Conservation (phyloP, 2,888 invertebrate genomes). For the Strigamia maritima region DNA sequence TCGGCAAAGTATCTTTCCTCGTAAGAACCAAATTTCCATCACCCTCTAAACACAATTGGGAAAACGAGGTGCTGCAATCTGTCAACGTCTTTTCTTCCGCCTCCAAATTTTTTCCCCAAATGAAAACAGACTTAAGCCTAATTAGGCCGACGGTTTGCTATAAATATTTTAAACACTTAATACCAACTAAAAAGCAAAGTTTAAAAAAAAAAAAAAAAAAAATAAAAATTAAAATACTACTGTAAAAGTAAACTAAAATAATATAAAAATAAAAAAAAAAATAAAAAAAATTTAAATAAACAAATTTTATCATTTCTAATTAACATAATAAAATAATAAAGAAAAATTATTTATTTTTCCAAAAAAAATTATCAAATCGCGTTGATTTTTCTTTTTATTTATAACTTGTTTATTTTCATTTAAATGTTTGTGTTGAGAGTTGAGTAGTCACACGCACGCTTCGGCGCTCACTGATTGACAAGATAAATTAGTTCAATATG, state of each 20-base stretch:
- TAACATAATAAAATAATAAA: too few species aligned
- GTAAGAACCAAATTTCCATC: not conserved
- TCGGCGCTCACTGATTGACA: not conserved
- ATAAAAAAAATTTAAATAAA: too few species aligned
- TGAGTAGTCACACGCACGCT: slow-evolving; percentile 4
- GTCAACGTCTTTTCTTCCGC: not conserved
- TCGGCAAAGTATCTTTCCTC: not conserved
- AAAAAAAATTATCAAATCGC: not conserved
- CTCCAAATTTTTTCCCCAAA: not conserved
- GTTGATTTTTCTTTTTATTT: not conserved
- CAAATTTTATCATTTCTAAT: too few species aligned
- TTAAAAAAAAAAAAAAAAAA: not conserved
- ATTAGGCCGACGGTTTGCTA: not conserved
- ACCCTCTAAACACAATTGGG: not conserved
- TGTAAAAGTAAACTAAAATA: not conserved
- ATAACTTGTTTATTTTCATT: not conserved
- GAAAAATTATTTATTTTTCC: too few species aligned
- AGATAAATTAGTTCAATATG: slow-evolving; percentile 4
- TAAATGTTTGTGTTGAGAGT: not conserved
- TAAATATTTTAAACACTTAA: not conserved
- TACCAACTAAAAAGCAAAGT: not conserved
- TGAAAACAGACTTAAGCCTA: slow-evolving; percentile 4
- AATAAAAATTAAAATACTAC: not conserved
- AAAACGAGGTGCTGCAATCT: slow-evolving; percentile 4
- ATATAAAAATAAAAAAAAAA: not conserved